These are phyloP conservation scores for Anolis sagrei DNA, from an alignment of 2,113 vertebrate genomes.

Conservation along the genomic window DNA sequence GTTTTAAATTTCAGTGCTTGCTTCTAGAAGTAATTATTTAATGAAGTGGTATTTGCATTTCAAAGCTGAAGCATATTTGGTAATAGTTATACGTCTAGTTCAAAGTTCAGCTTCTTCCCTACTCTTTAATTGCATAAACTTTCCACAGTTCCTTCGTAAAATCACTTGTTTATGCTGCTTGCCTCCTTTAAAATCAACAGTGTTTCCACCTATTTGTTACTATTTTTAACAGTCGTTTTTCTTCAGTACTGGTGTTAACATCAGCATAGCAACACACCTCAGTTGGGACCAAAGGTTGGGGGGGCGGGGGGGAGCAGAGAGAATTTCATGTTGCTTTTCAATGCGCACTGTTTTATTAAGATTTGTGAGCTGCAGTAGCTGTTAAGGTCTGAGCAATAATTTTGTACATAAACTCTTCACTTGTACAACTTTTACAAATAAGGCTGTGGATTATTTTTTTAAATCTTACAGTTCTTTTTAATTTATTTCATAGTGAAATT, in stretches of 20 bases:
- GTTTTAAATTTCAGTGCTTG: background rate
- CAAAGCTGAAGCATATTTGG: background rate
- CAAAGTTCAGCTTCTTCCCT: background rate
- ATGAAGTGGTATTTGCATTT: background rate
- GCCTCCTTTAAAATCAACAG: constrained; percentile 20
- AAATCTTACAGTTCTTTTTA: background rate
- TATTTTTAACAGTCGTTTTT: constrained; percentile 8
- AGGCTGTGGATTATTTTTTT: background rate
- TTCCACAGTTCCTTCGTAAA: background rate
- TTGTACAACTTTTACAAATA: background rate
- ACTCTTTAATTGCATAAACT: background rate
- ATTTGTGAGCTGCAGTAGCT: background rate
- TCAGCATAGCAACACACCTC: constrained; percentile 29
- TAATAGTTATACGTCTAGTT: background rate
- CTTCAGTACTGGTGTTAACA: constrained; percentile 33
- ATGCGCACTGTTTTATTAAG: background rate
- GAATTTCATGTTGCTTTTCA: background rate
- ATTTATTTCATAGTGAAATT: background rate
- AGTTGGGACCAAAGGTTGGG: constrained; percentile 26
- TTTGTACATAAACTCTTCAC: background rate
- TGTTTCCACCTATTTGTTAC: constrained; percentile 22
- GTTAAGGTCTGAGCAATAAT: background rate
- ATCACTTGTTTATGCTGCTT: background rate
- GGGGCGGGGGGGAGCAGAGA: background rate
- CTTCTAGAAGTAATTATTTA: background rate